phyloP scores from a whole-genome alignment of 2,113 vertebrate genomes.

The Eulemur rufifrons region DNA sequence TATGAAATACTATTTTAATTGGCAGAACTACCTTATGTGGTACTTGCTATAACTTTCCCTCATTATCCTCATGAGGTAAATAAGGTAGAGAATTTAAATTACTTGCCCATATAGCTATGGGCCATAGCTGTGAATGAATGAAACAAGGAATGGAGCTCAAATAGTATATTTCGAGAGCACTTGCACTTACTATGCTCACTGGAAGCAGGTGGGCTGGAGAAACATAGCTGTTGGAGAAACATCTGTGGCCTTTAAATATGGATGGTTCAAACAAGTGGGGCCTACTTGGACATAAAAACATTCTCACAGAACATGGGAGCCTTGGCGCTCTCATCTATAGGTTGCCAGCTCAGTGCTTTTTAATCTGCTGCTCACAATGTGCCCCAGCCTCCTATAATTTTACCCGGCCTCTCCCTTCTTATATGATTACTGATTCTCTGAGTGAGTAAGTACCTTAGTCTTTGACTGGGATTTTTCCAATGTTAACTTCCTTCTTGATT shows the following conservation, averaged over 20 bases:
- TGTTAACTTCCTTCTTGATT: neutral
- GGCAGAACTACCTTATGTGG: neutral
- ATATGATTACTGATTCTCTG: neutral
- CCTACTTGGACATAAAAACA: neutral
- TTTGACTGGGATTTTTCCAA: neutral
- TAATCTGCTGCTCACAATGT: neutral
- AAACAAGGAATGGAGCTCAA: neutral
- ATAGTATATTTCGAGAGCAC: neutral
- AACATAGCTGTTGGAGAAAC: neutral
- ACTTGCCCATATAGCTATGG: neutral
- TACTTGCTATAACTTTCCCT: neutral
- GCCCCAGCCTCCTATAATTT: neutral
- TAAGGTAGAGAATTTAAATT: neutral
- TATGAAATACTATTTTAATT: neutral
- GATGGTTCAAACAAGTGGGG: neutral
- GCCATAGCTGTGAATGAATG: neutral
- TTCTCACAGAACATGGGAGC: accelerated
- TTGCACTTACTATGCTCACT: neutral
- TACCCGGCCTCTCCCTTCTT: neutral
- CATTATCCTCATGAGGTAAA: neutral
- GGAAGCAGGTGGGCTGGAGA: neutral
- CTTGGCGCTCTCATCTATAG: neutral
- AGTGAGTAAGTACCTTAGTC: neutral
- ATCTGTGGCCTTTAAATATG: neutral
- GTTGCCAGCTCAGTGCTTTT: neutral